Evolutionary conservation across 2,888 invertebrate species (phyloP), one percentile per base, ranked within the genome.

Genomic region (Ophion slaviceki): DNA sequence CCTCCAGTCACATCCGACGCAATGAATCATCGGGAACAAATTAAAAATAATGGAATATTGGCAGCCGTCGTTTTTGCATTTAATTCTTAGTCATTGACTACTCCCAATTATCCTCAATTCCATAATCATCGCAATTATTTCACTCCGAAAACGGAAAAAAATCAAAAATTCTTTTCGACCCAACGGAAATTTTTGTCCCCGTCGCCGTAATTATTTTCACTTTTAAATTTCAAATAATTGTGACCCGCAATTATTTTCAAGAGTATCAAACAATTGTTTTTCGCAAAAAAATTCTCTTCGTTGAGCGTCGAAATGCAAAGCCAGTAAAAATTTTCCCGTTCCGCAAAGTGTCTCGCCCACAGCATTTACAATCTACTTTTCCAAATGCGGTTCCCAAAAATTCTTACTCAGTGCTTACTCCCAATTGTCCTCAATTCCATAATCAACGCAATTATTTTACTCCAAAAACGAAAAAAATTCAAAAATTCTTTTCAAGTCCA

Each of bases 291-390:
- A 32, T 28, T 6, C 20, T 70, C 24, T 36, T 57, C 53, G 17
- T 17, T 3, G 24, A 28, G n/a, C 32, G 10, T 17, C 17, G 17
- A 57, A 57, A 47, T 45, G 47, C 14, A 24, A 14, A 57, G 71
- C 71, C 71, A 57, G 57, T 20, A 57, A 79, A 80, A 80, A 82
- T 75, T 82, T 75, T 68, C 57, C 68, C n/a, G 70, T 47, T 74
- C 81, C 76, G 80, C 53, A 75, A 80, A 80, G 61, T 53, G 68
- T 71, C 81, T 85, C 76, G 66, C 74, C 82, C 82, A 75, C 77
- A 85, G 80, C 74, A 61, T 72, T 85, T 76, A 82, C 86, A 81
- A 14, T 3, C 11, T 40, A 40, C 40, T 5, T 36, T 36, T 5
- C 36, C 6, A 3, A 36, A 36, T 36, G 36, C 7, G 36, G 5